Conservation (phyloP, 2,888 invertebrate species). For the Carterocephalus palaemon region DNA sequence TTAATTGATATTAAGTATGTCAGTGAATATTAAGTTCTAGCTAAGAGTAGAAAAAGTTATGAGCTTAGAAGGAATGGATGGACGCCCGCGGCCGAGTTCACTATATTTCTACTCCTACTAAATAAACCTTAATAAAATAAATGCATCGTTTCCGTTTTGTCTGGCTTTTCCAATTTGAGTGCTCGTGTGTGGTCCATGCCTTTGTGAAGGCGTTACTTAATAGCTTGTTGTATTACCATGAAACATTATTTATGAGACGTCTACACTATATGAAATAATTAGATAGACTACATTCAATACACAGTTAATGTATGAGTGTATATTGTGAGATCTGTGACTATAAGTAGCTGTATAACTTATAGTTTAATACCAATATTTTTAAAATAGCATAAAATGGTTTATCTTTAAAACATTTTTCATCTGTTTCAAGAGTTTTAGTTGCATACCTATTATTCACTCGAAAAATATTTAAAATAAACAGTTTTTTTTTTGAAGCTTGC, state of each 20-base stretch:
- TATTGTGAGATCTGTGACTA: too few species aligned
- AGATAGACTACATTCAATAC: neutral
- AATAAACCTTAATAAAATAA: conserved; percentile 64
- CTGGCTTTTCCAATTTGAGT: conserved; percentile 68
- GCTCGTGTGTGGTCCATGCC: conserved; percentile 67
- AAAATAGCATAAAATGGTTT: too few species aligned
- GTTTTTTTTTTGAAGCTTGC: too few species aligned
- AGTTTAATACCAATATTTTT: too few species aligned
- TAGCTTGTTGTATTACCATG: conserved; percentile 23
- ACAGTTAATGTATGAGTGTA: too few species aligned
- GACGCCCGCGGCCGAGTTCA: conserved; percentile 67
- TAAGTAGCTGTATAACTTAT: too few species aligned
- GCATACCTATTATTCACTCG: too few species aligned
- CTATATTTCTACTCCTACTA: conserved; percentile 46
- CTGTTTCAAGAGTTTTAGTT: too few species aligned
- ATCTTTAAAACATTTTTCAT: too few species aligned
- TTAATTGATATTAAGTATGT: conserved; percentile 33
- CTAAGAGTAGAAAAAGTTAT: conserved; percentile 71
- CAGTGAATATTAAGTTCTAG: conserved; percentile 62
- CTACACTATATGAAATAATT: conserved; percentile 7
- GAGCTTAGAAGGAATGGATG: conserved; percentile 64
- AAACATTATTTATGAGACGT: conserved; percentile 9
- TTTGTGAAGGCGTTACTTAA: conserved; percentile 49
- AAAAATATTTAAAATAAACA: too few species aligned
- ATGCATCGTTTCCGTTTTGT: conserved; percentile 72